Conservation (phyloP, 2,797 vertebrate species). For the Parambassis ranga region DNA sequence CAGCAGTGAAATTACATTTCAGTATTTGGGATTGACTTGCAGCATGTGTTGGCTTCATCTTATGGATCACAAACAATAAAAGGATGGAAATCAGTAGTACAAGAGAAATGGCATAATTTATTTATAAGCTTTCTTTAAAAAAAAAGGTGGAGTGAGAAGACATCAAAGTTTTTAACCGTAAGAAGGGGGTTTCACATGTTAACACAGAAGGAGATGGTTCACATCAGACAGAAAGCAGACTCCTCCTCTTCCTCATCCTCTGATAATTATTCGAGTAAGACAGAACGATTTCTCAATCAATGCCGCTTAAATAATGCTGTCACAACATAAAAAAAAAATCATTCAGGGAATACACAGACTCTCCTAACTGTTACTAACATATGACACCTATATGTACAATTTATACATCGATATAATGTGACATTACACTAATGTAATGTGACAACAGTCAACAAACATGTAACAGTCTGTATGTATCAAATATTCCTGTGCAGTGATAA, state of each 20-base stretch:
- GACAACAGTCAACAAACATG: no score
- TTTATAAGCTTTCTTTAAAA: slow-evolving; percentile 48
- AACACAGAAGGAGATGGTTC: slow-evolving; percentile 9
- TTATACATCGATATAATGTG: slow-evolving; percentile 69
- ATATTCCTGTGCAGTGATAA: slow-evolving; percentile 40
- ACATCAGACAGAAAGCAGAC: neutral
- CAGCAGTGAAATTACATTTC: no score
- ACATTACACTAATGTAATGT: no score
- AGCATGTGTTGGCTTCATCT: neutral
- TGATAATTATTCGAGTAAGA: slow-evolving; percentile 7
- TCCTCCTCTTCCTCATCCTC: no score
- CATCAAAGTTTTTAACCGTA: neutral
- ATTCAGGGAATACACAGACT: slow-evolving; percentile 25
- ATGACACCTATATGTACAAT: slow-evolving; percentile 63
- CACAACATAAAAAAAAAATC: slow-evolving; percentile 24
- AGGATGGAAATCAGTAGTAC: neutral
- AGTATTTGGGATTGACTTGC: no score
- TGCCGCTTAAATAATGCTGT: slow-evolving; percentile 48
- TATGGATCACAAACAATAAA: neutral
- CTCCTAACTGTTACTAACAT: slow-evolving; percentile 39
- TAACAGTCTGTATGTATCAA: slow-evolving; percentile 43
- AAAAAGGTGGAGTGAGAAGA: slow-evolving; percentile 11
- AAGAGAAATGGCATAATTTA: slow-evolving; percentile 42
- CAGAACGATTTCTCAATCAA: slow-evolving; percentile 3
- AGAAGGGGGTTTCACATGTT: slow-evolving; percentile 18